Evolutionary conservation across 2,797 vertebrate genomes (phyloP), one percentile per base, ranked within the genome.

Genomic region (Carapus acus): DNA sequence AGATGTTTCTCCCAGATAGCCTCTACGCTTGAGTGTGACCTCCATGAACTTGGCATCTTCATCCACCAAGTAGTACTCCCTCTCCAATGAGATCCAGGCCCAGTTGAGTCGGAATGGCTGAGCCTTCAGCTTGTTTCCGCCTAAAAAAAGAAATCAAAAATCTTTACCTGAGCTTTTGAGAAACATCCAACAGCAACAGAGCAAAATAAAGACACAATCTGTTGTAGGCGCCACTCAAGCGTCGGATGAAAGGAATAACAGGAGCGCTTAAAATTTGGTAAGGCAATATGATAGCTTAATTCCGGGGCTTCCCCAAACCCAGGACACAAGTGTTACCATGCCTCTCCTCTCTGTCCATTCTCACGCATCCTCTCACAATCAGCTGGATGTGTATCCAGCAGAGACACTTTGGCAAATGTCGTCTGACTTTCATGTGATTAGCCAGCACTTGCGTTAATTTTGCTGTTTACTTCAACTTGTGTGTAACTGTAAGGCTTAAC

Each of bases 51-150:
- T 87, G 41, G 86, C 83, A 7, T 90, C 90, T 67, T 94, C 91
- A 40, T 91, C 88, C 66, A 93, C 77, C 27, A 89, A 21, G 33
- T 90, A 93, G 65, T 84, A 88, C 43, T 90, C 86, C 73, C 65
- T 89, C 82, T 94, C 91, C 81, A 97, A 64, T 31, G 89, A 93
- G 81, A 95, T 89, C 90, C 91, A 94, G 63, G 91, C 84, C 92
- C 93, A 94, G 79, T 91, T 90, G 23, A 94, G 82, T 37, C 80
- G 76, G 74, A 93, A 94, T 1, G 82, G 79, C 68, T 93, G 91
- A 16, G 86, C 85, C 67, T 86, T 88, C 43, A 92, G 71, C 65
- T 88, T 85, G 65, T 92, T 94, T 66, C 88, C 88, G 40, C 83
- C 92, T 94, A 64, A 43, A 71, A 62, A 55, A 43, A 56, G 33